Evolutionary conservation across 1,140 invertebrate species (phyloP).

Genomic region (Acromyrmex echinatior): DNA sequence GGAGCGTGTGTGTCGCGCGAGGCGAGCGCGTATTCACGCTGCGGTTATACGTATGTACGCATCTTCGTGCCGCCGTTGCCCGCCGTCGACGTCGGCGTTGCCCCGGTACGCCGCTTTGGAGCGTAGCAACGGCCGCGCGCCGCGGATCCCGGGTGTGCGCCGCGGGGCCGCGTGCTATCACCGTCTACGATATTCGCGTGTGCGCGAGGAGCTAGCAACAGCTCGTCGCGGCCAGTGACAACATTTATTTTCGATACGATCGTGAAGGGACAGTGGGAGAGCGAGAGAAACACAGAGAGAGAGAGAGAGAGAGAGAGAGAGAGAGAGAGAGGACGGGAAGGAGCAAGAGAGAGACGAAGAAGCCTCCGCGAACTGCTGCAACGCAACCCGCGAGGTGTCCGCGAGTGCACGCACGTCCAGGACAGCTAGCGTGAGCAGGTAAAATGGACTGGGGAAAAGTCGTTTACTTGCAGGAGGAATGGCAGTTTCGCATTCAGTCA

Average conservation of each 20-base stretch:
- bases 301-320: too few relatives aligned
- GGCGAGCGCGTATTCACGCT: conserved; percentile 17
- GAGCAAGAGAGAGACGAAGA: not conserved
- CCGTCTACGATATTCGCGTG: conserved; percentile 37
- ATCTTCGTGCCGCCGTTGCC: conserved; percentile 54
- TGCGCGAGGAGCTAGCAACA: conserved; percentile 18
- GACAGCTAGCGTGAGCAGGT: conserved; percentile 17
- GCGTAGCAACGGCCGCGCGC: conserved; percentile 47
- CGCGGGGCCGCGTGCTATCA: conserved; percentile 47
- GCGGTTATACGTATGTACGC: conserved; percentile 55
- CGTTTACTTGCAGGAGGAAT: conserved; percentile 30
- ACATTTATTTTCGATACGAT: conserved; percentile 61
- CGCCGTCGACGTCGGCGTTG: conserved; percentile 67
- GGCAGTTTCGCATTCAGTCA: conserved; percentile 63
- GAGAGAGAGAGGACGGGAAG: not conserved
- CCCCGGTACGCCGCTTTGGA: conserved; percentile 59
- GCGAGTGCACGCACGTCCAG: not conserved
- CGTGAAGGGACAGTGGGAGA: conserved; percentile 10
- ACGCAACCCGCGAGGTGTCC: not conserved
- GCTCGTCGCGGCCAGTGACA: conserved; percentile 47
- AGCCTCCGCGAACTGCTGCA: not conserved
- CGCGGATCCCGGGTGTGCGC: conserved; percentile 18
- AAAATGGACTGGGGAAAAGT: conserved; percentile 32
- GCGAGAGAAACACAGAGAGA: not conserved
- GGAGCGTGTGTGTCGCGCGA: conserved; percentile 1